phyloP scores from a whole-genome alignment of 2,888 invertebrate species.

The Apotomis betuletana region DNA sequence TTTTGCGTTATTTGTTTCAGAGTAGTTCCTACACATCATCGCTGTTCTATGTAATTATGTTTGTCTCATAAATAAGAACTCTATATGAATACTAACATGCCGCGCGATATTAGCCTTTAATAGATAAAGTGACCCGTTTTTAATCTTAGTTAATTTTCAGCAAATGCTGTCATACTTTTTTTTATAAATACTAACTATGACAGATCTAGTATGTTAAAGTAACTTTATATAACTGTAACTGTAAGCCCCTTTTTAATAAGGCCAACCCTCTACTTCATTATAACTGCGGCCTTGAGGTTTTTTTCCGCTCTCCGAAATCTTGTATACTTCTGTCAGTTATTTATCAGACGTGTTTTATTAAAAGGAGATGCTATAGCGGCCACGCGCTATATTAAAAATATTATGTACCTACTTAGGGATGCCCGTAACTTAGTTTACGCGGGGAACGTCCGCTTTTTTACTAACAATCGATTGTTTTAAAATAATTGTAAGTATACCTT shows the following conservation, averaged over 20 bases:
- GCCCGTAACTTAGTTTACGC: no score
- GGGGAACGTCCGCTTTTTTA: no score
- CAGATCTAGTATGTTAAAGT: slow-evolving; percentile 13
- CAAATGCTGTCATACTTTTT: no score
- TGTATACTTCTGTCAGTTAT: slow-evolving; percentile 12
- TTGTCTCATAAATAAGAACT: no score
- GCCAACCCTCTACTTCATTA: slow-evolving; percentile 16
- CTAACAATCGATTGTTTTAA: no score
- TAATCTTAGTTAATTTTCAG: no score
- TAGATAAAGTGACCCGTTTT: no score
- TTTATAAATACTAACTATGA: slow-evolving; percentile 5
- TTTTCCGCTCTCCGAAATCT: slow-evolving; percentile 9
- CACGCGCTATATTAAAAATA: slow-evolving; percentile 18
- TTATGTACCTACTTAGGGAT: neutral
- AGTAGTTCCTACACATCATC: no score
- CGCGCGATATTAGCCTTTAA: no score
- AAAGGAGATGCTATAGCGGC: slow-evolving; percentile 16
- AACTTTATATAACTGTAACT: slow-evolving; percentile 10
- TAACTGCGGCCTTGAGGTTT: slow-evolving; percentile 11
- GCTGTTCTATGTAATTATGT: no score
- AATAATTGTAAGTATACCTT: no score
- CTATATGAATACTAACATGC: no score
- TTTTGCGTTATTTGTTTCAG: neutral
- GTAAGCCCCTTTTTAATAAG: slow-evolving; percentile 24
- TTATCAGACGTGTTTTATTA: slow-evolving; percentile 23